Conservation (phyloP, 1,140 invertebrate species). For the Listronotus oregonensis region DNA sequence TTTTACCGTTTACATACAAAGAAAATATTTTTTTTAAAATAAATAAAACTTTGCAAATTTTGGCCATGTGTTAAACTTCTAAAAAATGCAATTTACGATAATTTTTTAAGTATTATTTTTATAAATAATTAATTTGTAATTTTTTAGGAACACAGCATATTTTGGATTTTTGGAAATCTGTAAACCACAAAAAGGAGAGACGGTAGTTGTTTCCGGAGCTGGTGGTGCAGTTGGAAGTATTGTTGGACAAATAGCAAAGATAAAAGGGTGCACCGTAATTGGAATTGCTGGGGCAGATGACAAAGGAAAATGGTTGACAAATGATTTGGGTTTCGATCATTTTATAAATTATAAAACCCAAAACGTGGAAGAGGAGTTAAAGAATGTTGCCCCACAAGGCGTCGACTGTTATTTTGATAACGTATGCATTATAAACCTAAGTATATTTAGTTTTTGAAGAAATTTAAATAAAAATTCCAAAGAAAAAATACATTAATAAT, state of each 20-base stretch:
- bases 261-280: slow-evolving; percentile 71
- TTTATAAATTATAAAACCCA: slow-evolving; percentile 74
- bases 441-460: neutral
- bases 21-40: too few relatives aligned
- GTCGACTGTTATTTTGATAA: slow-evolving; percentile 78
- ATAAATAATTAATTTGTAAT: too few relatives aligned
- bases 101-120: too few relatives aligned
- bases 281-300: slow-evolving; percentile 72
- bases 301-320: slow-evolving; percentile 69
- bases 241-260: slow-evolving; percentile 76
- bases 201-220: slow-evolving; percentile 68
- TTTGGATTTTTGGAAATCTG: slow-evolving; percentile 73
- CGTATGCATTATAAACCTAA: slow-evolving; percentile 53
- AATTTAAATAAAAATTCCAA: too few relatives aligned
- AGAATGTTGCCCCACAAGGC: slow-evolving; percentile 66
- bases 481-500: neutral
- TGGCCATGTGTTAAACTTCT: too few relatives aligned
- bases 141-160: slow-evolving; percentile 63
- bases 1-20: too few relatives aligned
- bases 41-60: too few relatives aligned
- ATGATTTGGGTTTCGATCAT: slow-evolving; percentile 67
- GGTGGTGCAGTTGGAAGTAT: slow-evolving; percentile 73
- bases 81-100: too few relatives aligned
- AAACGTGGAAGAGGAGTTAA: slow-evolving; percentile 61
- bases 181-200: slow-evolving; percentile 69